Conservation (phyloP, 2,797 vertebrate species). For the Natrix natrix region DNA sequence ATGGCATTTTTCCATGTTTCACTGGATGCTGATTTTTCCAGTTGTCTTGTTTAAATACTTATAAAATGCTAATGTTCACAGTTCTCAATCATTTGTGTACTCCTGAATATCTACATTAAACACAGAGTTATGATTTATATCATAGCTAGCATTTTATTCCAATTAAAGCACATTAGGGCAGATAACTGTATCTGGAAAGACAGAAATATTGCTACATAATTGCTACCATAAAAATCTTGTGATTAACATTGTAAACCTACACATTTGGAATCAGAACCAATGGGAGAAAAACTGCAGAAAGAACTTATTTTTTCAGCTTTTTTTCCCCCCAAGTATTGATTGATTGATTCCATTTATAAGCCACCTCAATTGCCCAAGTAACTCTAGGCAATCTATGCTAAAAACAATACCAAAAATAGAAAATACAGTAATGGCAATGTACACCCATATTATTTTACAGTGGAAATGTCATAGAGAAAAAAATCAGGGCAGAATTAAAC, state of each 20-base stretch:
- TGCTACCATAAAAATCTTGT: background rate
- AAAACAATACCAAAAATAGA: background rate
- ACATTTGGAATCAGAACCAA: background rate
- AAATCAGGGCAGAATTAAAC: background rate
- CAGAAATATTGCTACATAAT: background rate
- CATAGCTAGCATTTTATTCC: background rate
- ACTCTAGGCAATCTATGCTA: background rate
- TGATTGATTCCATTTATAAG: background rate
- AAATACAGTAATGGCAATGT: background rate
- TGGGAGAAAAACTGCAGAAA: background rate
- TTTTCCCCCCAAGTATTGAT: background rate
- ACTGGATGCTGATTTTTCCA: background rate
- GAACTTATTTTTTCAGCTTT: background rate
- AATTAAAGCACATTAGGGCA: background rate
- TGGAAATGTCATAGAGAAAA: background rate
- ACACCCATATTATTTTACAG: background rate
- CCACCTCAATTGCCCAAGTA: background rate
- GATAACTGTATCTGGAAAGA: background rate
- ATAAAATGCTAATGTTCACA: background rate
- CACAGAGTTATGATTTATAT: background rate
- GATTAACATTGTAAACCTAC: background rate
- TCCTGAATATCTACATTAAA: background rate
- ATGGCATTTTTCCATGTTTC: conserved; percentile 8
- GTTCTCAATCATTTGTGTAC: background rate
- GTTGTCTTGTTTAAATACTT: background rate